These are phyloP conservation scores for Manacus vitellinus DNA, from an alignment of 2,113 vertebrate genomes.

Conservation along the genomic window DNA sequence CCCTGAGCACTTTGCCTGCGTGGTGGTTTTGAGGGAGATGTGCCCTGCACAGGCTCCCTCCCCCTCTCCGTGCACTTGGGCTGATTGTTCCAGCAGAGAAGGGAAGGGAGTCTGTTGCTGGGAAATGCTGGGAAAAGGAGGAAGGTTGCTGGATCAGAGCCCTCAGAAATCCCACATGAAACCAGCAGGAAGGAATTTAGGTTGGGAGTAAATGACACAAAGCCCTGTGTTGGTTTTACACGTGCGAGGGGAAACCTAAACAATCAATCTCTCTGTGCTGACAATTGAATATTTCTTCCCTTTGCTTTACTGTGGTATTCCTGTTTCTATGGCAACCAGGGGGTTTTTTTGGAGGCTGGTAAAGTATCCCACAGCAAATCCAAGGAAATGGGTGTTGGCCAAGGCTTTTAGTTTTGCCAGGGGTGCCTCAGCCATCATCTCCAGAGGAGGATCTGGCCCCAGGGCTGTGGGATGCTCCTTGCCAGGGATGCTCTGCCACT, in stretches of 20 bases:
- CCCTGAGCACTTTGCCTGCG: neutral
- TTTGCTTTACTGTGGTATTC: constrained; percentile 55
- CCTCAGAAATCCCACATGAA: constrained; percentile 64
- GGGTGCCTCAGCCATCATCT: neutral
- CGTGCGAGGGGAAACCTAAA: neutral
- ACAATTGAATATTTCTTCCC: constrained; percentile 72
- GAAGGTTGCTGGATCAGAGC: neutral
- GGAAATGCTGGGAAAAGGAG: neutral
- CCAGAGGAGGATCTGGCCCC: neutral
- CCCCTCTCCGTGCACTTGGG: neutral
- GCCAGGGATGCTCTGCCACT: fast-evolving
- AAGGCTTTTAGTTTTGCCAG: neutral
- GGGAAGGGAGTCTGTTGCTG: neutral
- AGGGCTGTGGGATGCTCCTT: neutral
- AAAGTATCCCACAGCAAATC: constrained; percentile 20
- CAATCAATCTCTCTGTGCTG: constrained; percentile 66
- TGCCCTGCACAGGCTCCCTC: fast-evolving
- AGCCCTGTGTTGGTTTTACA: constrained; percentile 25
- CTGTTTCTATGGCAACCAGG: constrained; percentile 79
- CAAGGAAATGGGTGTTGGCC: neutral
- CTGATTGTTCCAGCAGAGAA: constrained; percentile 5
- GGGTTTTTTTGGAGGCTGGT: constrained; percentile 67
- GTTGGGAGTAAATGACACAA: constrained; percentile 69
- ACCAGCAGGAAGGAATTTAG: constrained; percentile 54
- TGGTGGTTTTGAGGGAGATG: neutral